Evolutionary conservation across 2,888 invertebrate species (phyloP).

Genomic region (Brachynemurus nebulosus): DNA sequence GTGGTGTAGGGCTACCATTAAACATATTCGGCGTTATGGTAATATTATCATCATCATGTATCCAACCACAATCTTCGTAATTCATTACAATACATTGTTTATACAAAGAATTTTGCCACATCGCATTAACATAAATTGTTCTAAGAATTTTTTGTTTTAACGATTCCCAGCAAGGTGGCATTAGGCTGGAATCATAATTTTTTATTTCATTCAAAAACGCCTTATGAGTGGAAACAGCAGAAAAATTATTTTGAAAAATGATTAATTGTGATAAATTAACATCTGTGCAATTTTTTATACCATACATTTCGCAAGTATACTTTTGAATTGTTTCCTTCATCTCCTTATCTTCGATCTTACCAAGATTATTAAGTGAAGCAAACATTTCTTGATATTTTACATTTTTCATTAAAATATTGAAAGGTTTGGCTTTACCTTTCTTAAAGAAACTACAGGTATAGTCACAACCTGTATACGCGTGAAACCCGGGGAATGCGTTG

Average conservation of each 20-base stretch:
- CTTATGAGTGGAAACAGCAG: neutral
- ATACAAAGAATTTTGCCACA: neutral
- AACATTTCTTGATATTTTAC: neutral
- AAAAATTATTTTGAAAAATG: too few species aligned
- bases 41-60: neutral
- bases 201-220: neutral
- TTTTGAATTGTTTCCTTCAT: neutral
- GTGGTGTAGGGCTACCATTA: neutral
- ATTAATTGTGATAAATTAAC: too few species aligned
- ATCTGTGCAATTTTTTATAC: neutral
- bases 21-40: neutral
- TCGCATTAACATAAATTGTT: neutral
- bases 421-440: neutral
- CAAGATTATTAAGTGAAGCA: neutral
- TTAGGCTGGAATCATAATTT: neutral
- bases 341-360: neutral
- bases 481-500: neutral
- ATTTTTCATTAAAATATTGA: neutral
- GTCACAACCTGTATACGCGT: neutral
- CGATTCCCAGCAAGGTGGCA: neutral
- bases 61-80: neutral
- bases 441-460: neutral
- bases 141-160: conserved; percentile 1
- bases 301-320: neutral
- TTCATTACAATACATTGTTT: conserved; percentile 1